Evolutionary conservation across 2,113 vertebrate species (phyloP), one percentile per base, ranked within the genome.

Genomic region (Falcunculus frontatus): DNA sequence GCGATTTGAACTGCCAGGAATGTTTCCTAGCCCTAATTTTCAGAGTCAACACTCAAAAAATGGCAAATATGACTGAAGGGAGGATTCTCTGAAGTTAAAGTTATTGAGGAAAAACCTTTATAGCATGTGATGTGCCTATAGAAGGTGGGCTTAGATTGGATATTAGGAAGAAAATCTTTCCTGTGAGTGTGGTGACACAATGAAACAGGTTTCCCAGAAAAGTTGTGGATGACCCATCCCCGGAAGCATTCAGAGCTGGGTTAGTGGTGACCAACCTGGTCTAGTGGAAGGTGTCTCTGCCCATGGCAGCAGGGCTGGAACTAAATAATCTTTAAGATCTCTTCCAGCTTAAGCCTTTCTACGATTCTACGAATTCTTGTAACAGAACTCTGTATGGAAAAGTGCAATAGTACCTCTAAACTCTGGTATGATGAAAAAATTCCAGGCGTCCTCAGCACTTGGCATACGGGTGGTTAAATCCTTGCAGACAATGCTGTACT

Each of bases 391-490:
- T 47, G 13, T 35, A 47, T 19, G 42, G 35, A 41, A 56, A 76
- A n/a, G 6, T 78, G 52, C 27, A 75, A 25, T 5, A 68, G 16
- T 23, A 67, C 25, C 44, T 93, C 33, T 82, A 53, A 84, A 87
- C 13, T 72, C 27, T 56, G 33, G 20, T n/a, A 78, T 39, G 60
- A 47, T 22, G 23, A 44, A 76, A 79, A 89, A 74, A 14, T 10
- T 67, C 21, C 37, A 84, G 19, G 19, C 1, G 1, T 30, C 14
- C 37, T 47, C 75, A 64, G 49, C n/a, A 37, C 13, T 18, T 44
- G 17, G 72, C 49, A 93, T 44, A 60, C 0, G 0, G 11, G 15
- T 4, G 0, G 47, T 75, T 72, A 84, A 69, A 74, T 75, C 27
- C 52, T 33, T 67, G 21, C 33, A 63, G 33, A 59, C 22, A 84